Evolutionary conservation across 2,797 vertebrate species (phyloP), one percentile per base, ranked within the genome.

Genomic region (Gorsachius magnificus): DNA sequence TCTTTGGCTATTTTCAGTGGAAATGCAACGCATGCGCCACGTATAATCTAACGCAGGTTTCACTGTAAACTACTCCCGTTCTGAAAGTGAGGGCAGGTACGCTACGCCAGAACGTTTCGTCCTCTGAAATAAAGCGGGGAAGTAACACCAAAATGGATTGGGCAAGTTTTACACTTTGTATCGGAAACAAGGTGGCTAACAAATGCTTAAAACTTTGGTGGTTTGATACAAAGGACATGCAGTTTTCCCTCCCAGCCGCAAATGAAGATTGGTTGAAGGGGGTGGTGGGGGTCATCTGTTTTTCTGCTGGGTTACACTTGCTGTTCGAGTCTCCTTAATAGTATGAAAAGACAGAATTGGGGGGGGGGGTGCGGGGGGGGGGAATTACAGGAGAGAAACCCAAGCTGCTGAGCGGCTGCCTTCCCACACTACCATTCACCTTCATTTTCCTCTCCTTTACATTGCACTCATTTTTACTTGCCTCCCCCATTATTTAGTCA

Each of bases 401-500:
- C 17, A 70, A 91, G 53, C 41, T 56, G 36, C 53, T 53, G 58
- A 58, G 16, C 13, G 31, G 45, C 41, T 50, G 41, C 25, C 65
- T 74, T 82, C 78, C 87, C 85, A 84, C 69, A 45, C 74, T 85
- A 72, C 54, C 91, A 24, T 63, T 83, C 83, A 87, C 75, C 81
- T 89, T 93, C 89, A 57, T 78, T 92, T 69, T 78, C 4, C 13
- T 85, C 68, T 87, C 57, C 79, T 95, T 96, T 69, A 83, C 74
- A 89, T 77, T 92, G 85, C 35, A 56, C 36, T 84, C 88, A 48
- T 86, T 82, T 83, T 89, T 57, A 83, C 76, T 70, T 81, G 78
- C 87, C 81, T 86, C 90, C 91, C 97, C 87, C 96, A 74, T 94
- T 94, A 95, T 91, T 94, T 91, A 93, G 83, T 87, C 89, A 92